Conservation (phyloP, 2,797 vertebrate species). For the Chrosomus eos region DNA sequence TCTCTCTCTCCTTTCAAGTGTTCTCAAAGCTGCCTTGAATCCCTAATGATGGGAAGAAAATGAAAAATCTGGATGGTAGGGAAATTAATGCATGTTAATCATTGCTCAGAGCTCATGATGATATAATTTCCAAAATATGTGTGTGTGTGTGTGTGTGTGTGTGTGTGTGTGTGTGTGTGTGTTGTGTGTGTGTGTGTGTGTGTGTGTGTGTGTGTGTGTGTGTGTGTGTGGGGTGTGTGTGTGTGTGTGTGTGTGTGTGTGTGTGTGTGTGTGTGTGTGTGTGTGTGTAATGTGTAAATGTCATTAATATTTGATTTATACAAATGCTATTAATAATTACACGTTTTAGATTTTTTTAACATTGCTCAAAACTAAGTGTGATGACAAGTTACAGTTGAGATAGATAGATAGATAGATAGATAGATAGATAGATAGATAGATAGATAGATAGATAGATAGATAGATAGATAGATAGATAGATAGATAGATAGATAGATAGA, state of each 20-base stretch:
- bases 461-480: not conserved
- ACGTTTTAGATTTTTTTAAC: not conserved
- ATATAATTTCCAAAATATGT: not conserved
- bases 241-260: no score
- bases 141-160: no score
- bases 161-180: no score
- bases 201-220: no score
- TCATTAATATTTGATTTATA: no score
- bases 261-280: no score
- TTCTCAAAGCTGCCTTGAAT: conserved; percentile 31
- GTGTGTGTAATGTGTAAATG: no score
- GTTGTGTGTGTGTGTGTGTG: no score
- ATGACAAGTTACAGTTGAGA: not conserved
- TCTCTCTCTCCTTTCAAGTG: conserved; percentile 16
- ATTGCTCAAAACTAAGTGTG: not conserved
- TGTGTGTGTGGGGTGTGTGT: no score
- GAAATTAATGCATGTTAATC: conserved; percentile 22
- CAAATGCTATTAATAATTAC: no score
- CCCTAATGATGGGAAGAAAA: conserved; percentile 28
- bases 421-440: not conserved
- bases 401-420: no score
- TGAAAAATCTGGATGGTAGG: not conserved
- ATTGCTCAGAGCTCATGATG: not conserved
- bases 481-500: not conserved
- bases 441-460: not conserved